These are phyloP conservation scores for Notarius quadriscutis DNA, from an alignment of 2,113 vertebrate species.

Conservation along the genomic window DNA sequence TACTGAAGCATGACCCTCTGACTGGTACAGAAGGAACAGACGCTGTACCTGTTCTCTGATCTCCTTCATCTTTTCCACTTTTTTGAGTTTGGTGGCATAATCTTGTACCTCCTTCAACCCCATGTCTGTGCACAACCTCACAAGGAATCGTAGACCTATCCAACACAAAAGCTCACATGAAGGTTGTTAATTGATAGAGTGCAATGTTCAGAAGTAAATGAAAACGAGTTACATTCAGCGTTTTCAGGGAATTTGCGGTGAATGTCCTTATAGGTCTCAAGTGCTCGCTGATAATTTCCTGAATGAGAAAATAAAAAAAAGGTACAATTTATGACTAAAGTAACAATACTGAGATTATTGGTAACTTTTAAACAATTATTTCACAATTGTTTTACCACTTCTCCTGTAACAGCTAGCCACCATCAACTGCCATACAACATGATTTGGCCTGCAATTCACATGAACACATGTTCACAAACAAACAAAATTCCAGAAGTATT, in stretches of 20 bases:
- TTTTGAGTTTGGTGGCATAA: conserved; percentile 90
- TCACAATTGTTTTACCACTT: conserved; percentile 74
- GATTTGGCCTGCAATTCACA: conserved; percentile 75
- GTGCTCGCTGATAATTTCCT: conserved; percentile 96
- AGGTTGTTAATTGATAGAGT: not conserved
- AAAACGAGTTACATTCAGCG: conserved; percentile 83
- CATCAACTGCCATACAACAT: conserved; percentile 94
- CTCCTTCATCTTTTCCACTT: conserved; percentile 93
- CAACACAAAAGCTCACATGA: conserved; percentile 49
- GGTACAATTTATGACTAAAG: not conserved
- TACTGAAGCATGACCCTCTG: not conserved
- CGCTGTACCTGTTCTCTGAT: conserved; percentile 87
- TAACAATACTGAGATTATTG: not conserved
- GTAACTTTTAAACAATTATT: not conserved
- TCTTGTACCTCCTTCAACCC: conserved; percentile 92
- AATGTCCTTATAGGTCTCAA: conserved; percentile 92
- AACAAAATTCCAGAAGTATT: not conserved
- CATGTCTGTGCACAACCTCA: conserved; percentile 92
- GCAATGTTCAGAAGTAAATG: not conserved
- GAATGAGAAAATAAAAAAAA: conserved; percentile 21
- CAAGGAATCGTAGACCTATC: conserved; percentile 88
- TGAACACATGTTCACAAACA: not conserved
- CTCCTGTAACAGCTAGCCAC: conserved; percentile 92
- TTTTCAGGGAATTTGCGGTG: conserved; percentile 94
- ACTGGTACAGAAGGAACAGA: not conserved